These are phyloP conservation scores for Drosophila paulistorum DNA, from an alignment of 1,140 invertebrate genomes.

Conservation along the genomic window DNA sequence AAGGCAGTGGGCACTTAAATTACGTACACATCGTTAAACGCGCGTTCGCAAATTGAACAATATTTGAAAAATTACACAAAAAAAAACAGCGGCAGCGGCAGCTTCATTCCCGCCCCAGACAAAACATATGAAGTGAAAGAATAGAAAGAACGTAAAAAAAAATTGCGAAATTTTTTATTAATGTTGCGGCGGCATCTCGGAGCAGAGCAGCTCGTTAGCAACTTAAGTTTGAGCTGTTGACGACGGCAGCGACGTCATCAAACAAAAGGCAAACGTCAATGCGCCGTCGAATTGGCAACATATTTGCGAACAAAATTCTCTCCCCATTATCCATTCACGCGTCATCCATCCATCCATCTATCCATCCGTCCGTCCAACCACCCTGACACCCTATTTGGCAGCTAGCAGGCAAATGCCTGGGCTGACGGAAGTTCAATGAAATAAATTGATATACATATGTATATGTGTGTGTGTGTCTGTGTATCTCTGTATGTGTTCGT, in stretches of 20 bases:
- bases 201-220: slow-evolving; percentile 74
- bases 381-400: slow-evolving; percentile 12
- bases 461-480: not conserved
- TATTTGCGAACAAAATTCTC: slow-evolving; percentile 71
- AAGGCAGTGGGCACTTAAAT: slow-evolving; percentile 72
- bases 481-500: too few relatives aligned
- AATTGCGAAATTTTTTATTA: slow-evolving; percentile 67
- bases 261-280: slow-evolving; percentile 79
- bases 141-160: slow-evolving; percentile 24
- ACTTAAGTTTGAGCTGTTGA: slow-evolving; percentile 78
- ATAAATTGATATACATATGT: not conserved
- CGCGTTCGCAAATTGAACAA: slow-evolving; percentile 82
- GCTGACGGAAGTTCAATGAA: not conserved
- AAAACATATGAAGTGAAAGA: slow-evolving; percentile 24
- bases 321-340: slow-evolving; percentile 5
- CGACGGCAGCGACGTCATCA: slow-evolving; percentile 51
- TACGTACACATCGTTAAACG: slow-evolving; percentile 81
- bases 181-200: slow-evolving; percentile 65
- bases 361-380: not conserved
- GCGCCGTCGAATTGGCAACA: slow-evolving; percentile 78
- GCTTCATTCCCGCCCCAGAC: not conserved
- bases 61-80: slow-evolving; percentile 80
- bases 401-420: not conserved
- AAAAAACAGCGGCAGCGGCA: slow-evolving; percentile 17
- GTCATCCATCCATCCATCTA: slow-evolving; percentile 12